These are phyloP conservation scores for Siniperca undulata DNA, from an alignment of 2,797 vertebrate genomes.

Conservation along the genomic window DNA sequence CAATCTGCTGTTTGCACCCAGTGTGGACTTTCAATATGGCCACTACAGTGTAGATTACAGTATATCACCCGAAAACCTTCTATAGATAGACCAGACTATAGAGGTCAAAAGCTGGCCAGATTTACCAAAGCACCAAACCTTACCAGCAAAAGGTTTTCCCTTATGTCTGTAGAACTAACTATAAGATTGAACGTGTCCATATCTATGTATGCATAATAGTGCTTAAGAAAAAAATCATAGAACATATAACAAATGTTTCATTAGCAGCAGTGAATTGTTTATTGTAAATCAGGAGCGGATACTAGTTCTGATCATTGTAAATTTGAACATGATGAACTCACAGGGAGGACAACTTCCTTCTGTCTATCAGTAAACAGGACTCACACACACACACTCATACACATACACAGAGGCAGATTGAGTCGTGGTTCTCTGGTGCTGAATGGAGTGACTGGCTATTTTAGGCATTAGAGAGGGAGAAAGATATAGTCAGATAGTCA, in stretches of 20 bases:
- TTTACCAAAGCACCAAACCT: background rate
- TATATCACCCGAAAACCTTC: conserved; percentile 11
- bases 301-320: background rate
- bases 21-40: background rate
- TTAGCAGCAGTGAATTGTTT: too few relatives aligned
- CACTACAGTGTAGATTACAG: background rate
- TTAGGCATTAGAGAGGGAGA: conserved; percentile 47
- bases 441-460: conserved; percentile 69
- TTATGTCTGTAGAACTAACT: background rate
- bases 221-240: background rate
- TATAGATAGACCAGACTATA: conserved; percentile 30
- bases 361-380: conserved; percentile 13
- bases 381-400: conserved; percentile 17
- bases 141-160: background rate
- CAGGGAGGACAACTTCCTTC: background rate
- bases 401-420: conserved; percentile 37
- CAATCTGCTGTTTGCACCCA: conserved; percentile 28
- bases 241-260: too few relatives aligned
- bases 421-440: conserved; percentile 50
- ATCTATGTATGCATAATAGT: too few relatives aligned
- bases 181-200: too few relatives aligned
- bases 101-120: conserved; percentile 20
- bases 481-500: conserved; percentile 31
- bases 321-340: conserved; percentile 6
- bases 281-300: background rate